phyloP scores from a whole-genome alignment of 2,888 invertebrate species.

The Octonoba sinensis region DNA sequence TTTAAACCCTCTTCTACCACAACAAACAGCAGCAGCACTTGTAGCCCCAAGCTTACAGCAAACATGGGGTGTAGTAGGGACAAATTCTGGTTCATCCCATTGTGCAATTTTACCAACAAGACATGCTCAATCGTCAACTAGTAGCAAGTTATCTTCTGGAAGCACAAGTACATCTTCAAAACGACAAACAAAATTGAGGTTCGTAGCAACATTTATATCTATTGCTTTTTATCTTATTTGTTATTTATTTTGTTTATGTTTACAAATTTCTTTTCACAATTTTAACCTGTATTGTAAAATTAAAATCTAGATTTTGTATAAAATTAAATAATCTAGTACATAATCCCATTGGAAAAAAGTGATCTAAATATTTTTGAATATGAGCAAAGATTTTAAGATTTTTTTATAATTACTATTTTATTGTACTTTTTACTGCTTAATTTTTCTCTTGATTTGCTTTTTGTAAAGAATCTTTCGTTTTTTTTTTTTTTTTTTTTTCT shows the following conservation, averaged over 20 bases:
- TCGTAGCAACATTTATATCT: not conserved
- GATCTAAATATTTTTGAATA: too few species aligned
- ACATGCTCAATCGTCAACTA: slow-evolving; percentile 69
- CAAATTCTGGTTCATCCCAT: slow-evolving; percentile 49
- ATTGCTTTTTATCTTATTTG: not conserved
- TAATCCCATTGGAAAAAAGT: too few species aligned
- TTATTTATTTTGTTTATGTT: not conserved
- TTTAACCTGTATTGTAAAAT: too few species aligned
- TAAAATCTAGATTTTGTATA: too few species aligned
- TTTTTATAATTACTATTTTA: not conserved
- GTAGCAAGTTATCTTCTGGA: slow-evolving; percentile 19
- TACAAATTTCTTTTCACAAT: not conserved
- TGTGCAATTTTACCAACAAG: slow-evolving; percentile 61
- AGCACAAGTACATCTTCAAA: slow-evolving; percentile 64
- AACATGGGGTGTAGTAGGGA: slow-evolving; percentile 65
- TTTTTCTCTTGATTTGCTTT: not conserved
- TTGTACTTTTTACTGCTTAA: too few species aligned
- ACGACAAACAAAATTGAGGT: slow-evolving; percentile 63
- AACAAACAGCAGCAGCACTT: slow-evolving; percentile 62
- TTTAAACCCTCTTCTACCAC: slow-evolving; percentile 65
- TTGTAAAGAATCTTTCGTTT: not conserved
- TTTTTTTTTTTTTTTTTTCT: too few species aligned
- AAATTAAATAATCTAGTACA: too few species aligned
- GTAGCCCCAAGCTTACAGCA: slow-evolving; percentile 66
- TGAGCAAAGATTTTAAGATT: too few species aligned